Percentiles rank a stretch among this genome's conserved stretches.
Evolutionary conservation across 2,888 invertebrate genomes (phyloP).

Genomic region (Himalopsyche kuldschensis): DNA sequence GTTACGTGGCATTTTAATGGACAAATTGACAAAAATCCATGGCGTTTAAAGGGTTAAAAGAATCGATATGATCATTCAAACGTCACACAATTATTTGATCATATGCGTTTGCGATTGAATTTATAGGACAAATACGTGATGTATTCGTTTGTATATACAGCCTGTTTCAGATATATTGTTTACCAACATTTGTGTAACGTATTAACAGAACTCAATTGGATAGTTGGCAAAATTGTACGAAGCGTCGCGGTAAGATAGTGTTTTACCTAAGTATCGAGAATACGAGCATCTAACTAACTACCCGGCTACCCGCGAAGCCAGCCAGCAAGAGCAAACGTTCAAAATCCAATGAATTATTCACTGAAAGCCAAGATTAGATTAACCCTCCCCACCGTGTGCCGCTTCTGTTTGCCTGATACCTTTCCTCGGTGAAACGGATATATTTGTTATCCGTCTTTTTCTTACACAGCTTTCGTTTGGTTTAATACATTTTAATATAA

Average conservation of each 20-base stretch:
- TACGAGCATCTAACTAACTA: background rate
- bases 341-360: conserved; percentile 37
- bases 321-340: conserved; percentile 16
- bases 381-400: conserved; percentile 14
- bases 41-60: no score
- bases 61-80: no score
- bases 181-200: background rate
- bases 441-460: background rate
- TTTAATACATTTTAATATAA: no score
- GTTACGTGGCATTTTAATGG: no score
- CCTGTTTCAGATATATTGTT: background rate
- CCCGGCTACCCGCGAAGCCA: background rate
- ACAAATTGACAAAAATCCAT: no score
- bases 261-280: background rate
- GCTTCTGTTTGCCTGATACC: background rate
- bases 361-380: conserved; percentile 35
- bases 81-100: no score
- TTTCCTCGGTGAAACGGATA: background rate
- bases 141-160: no score
- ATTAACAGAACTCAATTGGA: background rate
- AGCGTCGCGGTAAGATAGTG: background rate
- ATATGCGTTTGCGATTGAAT: no score
- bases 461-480: background rate
- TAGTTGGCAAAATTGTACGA: background rate
- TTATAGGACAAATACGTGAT: no score